Evolutionary conservation across 2,113 vertebrate species (phyloP), one percentile per base, ranked within the genome.

Genomic region (Carassius gibelio): DNA sequence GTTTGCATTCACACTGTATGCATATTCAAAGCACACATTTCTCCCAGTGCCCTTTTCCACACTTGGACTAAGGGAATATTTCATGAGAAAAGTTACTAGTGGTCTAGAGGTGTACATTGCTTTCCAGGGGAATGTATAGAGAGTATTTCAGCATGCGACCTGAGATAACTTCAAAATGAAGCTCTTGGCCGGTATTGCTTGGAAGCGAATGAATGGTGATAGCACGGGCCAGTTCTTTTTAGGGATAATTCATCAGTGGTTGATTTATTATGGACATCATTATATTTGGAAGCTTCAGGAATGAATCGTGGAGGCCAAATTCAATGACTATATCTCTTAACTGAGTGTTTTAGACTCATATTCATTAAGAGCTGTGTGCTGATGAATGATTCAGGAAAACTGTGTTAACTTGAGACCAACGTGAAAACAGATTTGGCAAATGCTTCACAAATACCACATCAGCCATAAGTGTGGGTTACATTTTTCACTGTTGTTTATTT

Each of bases 401-500:
- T 93, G 89, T 92, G 93, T 93, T 93, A 93, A 92, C 89, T 92
- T 76, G 89, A 93, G 93, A 94, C 92, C 91, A 93, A 94, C 93
- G 93, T 94, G 93, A 93, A 94, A 94, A 94, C 85, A 87, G 92
- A 91, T 89, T 93, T 95, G 93, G 94, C 93, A 93, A 90, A 90
- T 89, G 90, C 92, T 93, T 93, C 90, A 92, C 89, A 93, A 93
- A 94, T 94, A 90, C 94, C 93, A 95, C 94, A 94, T 95, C 92
- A 94, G 93, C 94, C 94, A 95, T 94, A 95, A 95, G 94, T 91
- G 93, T 89, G 88, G 90, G 92, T 93, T 94, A 91, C 88, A 91
- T 92, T 93, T 92, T 92, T 94, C 92, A 88, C 91, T 87, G 92
- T 92, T 94, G 93, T 95, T 95, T 95, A 95, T 95, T 95, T 94